Percentiles rank a stretch among this genome's conserved stretches.
Evolutionary conservation across 1,140 invertebrate genomes (phyloP).

Genomic region (Adelges cooleyi): DNA sequence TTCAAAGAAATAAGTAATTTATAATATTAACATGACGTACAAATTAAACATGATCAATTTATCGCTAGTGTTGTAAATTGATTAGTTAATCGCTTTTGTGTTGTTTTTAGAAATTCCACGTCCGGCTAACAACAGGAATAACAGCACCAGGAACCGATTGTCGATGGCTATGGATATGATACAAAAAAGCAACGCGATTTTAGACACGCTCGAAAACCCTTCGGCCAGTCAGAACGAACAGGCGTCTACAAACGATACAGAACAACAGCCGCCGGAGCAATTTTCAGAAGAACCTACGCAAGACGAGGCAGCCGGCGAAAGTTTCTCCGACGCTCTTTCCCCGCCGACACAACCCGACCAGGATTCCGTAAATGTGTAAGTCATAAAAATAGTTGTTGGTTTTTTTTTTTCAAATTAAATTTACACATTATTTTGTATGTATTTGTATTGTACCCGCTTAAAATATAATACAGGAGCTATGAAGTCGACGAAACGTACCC

Average conservation of each 20-base stretch:
- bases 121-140: not conserved
- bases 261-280: not conserved
- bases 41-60: too few relatives aligned
- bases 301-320: not conserved
- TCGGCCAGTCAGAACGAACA: slow-evolving; percentile 3
- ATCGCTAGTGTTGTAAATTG: too few relatives aligned
- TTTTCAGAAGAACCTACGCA: not conserved
- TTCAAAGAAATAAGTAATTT: too few relatives aligned
- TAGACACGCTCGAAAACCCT: slow-evolving; percentile 41
- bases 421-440: not conserved
- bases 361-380: slow-evolving; percentile 21
- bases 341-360: not conserved
- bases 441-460: not conserved
- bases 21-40: too few relatives aligned
- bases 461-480: not conserved
- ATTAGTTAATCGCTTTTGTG: not conserved
- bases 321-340: not conserved
- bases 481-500: slow-evolving; percentile 20
- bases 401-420: too few relatives aligned
- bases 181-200: slow-evolving; percentile 36
- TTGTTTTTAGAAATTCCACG: slow-evolving; percentile 8
- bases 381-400: too few relatives aligned
- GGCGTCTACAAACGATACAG: not conserved
- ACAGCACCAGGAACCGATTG: slow-evolving; percentile 35
- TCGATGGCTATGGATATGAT: slow-evolving; percentile 40